Evolutionary conservation across 2,113 vertebrate species (phyloP).

Genomic region (Origma solitaria): DNA sequence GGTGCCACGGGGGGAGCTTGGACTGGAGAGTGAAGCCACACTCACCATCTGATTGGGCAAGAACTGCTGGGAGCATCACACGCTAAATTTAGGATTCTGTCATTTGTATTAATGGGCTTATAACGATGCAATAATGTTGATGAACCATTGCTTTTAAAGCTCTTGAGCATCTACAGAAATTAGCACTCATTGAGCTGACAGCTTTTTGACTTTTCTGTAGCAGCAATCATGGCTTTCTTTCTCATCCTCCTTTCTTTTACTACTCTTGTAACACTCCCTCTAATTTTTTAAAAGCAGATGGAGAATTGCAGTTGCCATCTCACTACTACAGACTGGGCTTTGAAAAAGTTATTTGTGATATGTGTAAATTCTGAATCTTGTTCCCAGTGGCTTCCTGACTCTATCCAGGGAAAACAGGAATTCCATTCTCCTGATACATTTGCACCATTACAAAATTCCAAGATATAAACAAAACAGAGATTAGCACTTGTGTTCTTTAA

Average conservation of each 20-base stretch:
- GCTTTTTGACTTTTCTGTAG: not conserved
- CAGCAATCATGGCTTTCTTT: constrained; percentile 9
- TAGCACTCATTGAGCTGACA: constrained; percentile 19
- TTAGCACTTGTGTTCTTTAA: not conserved
- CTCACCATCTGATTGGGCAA: not conserved
- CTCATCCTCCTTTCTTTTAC: not conserved
- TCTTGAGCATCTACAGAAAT: constrained; percentile 31
- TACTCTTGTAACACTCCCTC: not conserved
- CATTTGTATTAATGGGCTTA: constrained; percentile 22
- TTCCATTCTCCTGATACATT: not conserved
- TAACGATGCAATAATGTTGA: constrained; percentile 5
- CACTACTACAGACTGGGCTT: not conserved
- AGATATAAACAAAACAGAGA: not conserved
- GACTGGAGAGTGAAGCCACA: not conserved
- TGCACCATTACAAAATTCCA: not conserved
- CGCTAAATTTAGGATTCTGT: not conserved
- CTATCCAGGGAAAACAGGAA: not conserved
- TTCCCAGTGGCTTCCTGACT: not conserved
- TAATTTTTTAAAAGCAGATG: not conserved
- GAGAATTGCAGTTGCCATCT: not conserved
- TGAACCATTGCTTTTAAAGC: constrained; percentile 55
- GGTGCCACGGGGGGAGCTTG: rapidly evolving
- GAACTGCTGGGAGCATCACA: not conserved
- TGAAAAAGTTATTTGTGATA: not conserved
- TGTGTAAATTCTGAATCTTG: not conserved